Evolutionary conservation across 2,888 invertebrate genomes (phyloP).

Genomic region (Chalcosyrphus nemorum): DNA sequence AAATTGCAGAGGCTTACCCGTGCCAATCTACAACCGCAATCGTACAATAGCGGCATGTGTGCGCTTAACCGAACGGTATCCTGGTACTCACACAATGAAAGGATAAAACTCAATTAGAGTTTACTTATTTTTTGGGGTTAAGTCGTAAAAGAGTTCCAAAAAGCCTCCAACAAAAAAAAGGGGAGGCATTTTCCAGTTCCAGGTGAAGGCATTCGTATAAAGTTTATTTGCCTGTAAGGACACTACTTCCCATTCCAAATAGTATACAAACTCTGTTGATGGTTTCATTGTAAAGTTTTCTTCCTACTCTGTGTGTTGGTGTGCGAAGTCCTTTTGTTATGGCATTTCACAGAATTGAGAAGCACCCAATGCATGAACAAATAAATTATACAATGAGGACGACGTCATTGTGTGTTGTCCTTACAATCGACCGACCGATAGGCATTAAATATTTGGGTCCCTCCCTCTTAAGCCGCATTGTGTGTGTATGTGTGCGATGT

Average conservation of each 20-base stretch:
- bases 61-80: not conserved
- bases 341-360: not conserved
- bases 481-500: not conserved
- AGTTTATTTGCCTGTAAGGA: slow-evolving; percentile 28
- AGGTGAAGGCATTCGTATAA: slow-evolving; percentile 21
- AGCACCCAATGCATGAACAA: not conserved
- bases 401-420: not conserved
- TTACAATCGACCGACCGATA: not conserved
- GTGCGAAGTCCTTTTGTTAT: slow-evolving; percentile 4
- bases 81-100: not conserved
- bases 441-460: not conserved
- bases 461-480: not conserved
- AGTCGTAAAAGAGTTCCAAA: slow-evolving; percentile 36
- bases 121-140: slow-evolving; percentile 42
- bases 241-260: not conserved
- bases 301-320: not conserved
- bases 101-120: slow-evolving; percentile 47
- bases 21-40: not conserved
- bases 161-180: slow-evolving; percentile 3
- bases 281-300: not conserved
- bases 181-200: not conserved
- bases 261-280: not conserved
- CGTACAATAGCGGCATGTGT: not conserved
- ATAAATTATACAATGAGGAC: slow-evolving; percentile 14
- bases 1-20: slow-evolving; percentile 18